Evolutionary conservation across 1,140 invertebrate genomes (phyloP), one percentile per base, ranked within the genome.

Genomic region (Charaxes varanes): DNA sequence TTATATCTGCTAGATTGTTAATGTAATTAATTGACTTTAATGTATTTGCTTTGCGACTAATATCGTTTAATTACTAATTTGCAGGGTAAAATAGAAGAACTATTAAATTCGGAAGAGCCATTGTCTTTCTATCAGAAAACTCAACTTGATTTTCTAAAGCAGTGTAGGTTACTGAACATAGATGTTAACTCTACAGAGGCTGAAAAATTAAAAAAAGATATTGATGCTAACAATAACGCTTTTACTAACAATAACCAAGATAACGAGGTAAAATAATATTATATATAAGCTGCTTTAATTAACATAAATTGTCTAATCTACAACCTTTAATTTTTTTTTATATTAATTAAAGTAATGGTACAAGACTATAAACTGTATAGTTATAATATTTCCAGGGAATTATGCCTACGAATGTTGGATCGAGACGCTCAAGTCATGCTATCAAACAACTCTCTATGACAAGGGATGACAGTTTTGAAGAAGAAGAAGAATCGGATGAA

Each of bases 401-500:
- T 7, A 68, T 80, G 47, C 78, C 76, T 15, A 71, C 52, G 60
- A 87, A 51, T 43, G 79, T 66, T 69, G 87, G 60, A 26, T 86
- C 67, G 41, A 83, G 73, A 38, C 72, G 66, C 61, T 86, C 72
- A 45, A 88, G 77, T 49, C 84, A 85, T 37, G 83, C 77, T 18
- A 76, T 84, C 53, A 85, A 65, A 32, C 84, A 84, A 47, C 62
- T 77, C 6, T 82, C 77, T 3, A 70, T 84, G 22, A 82, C 84
- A 22, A 83, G 77, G 50, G 80, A 84, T 34, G 70, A 76, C 8
- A 82, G 79, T 22, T 84, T 85, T 44, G 82, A 83, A 49, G 87
- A 87, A 61, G 84, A 88, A 49, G 86, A 87, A 41, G 82, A 85
- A 54, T 82, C 79, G 11, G 77, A 78, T 34, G 67, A 62, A 28